Percentiles rank a stretch among this genome's conserved stretches.
Conservation (phyloP, 2,888 invertebrate genomes). For the Plagiodera versicolora region DNA sequence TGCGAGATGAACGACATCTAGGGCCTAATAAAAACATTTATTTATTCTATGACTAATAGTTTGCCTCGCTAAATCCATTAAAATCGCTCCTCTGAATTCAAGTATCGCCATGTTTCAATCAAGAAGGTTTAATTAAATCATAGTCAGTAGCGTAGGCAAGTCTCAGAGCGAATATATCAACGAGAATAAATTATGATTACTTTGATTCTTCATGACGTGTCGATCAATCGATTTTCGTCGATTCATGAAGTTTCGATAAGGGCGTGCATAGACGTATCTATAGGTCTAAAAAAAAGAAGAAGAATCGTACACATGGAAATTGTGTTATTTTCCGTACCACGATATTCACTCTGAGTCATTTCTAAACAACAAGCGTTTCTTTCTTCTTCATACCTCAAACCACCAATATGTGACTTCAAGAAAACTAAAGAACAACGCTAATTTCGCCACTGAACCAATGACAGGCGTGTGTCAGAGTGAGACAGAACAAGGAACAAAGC, state of each 20-base stretch:
- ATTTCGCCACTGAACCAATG: background rate
- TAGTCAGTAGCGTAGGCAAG: background rate
- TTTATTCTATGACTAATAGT: constrained; percentile 28
- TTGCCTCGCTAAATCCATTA: constrained; percentile 31
- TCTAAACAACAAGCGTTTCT: background rate
- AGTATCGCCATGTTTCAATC: constrained; percentile 19
- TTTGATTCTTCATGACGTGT: too few relatives aligned
- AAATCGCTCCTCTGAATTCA: constrained; percentile 24
- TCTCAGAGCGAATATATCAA: too few relatives aligned
- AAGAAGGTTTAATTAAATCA: background rate
- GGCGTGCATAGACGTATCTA: too few relatives aligned
- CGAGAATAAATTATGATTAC: too few relatives aligned
- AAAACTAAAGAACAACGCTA: background rate
- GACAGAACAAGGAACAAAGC: constrained; percentile 2
- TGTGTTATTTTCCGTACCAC: too few relatives aligned
- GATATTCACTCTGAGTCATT: too few relatives aligned
- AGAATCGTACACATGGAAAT: too few relatives aligned
- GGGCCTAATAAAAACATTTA: constrained; percentile 27
- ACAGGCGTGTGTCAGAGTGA: background rate
- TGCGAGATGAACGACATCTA: constrained; percentile 16
- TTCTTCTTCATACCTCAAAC: background rate
- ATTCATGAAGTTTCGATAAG: too few relatives aligned
- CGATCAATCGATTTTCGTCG: too few relatives aligned
- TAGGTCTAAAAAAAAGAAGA: too few relatives aligned
- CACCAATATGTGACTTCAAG: too few relatives aligned